phyloP scores from a whole-genome alignment of 1,140 invertebrate genomes.

The Caerostris extrusa region DNA sequence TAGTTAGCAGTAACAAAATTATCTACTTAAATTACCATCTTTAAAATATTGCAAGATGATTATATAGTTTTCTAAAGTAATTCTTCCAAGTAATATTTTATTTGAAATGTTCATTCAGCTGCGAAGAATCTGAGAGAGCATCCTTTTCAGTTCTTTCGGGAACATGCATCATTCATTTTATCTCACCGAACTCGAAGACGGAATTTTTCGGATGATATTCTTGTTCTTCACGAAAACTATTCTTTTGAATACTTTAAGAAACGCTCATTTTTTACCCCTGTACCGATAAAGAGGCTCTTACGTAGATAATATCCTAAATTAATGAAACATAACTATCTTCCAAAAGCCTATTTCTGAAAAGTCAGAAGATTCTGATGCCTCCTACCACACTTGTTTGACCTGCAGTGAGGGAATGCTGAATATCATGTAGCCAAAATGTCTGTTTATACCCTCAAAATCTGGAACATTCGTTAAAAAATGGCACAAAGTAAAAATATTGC shows the following conservation, averaged over 20 bases:
- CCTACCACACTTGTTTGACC: not conserved
- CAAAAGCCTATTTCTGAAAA: not conserved
- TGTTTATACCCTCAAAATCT: constrained; percentile 42
- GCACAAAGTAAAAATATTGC: constrained; percentile 55
- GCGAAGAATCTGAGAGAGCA: not conserved
- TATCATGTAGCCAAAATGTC: constrained; percentile 6
- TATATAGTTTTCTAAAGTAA: too few species aligned
- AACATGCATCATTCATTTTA: constrained; percentile 17
- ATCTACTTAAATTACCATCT: too few species aligned
- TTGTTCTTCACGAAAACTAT: not conserved
- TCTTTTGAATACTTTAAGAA: constrained; percentile 13
- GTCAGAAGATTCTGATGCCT: not conserved
- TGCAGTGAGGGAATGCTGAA: not conserved
- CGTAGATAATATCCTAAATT: not conserved
- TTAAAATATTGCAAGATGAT: too few species aligned
- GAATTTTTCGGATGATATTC: not conserved
- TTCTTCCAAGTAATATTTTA: not conserved
- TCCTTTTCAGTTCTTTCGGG: not conserved
- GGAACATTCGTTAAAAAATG: constrained; percentile 52
- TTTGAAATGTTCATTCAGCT: not conserved
- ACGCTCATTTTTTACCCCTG: not conserved
- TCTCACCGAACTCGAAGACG: not conserved
- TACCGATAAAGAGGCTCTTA: not conserved
- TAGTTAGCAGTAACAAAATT: too few species aligned
- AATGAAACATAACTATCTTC: not conserved